Conservation (phyloP, 2,797 vertebrate species). For the Crypturellus tataupa region DNA sequence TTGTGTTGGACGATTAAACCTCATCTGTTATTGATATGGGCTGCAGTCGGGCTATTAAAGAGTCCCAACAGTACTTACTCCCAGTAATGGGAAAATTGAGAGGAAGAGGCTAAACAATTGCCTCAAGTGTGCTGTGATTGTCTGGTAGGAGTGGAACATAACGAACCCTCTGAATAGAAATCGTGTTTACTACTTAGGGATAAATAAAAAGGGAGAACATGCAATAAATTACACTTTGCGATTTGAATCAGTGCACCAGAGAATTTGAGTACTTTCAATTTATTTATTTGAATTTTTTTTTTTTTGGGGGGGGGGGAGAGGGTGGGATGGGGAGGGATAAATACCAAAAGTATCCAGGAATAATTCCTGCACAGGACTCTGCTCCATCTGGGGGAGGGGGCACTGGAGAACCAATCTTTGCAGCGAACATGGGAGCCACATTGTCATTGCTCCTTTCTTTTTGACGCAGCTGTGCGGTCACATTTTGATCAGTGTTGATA, state of each 20-base stretch:
- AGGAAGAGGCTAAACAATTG: slow-evolving; percentile 87
- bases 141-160: slow-evolving; percentile 83
- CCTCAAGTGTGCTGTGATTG: slow-evolving; percentile 84
- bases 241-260: slow-evolving; percentile 75
- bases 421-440: background rate
- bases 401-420: slow-evolving; percentile 58
- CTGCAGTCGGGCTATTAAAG: slow-evolving; percentile 93
- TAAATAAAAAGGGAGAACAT: slow-evolving; percentile 82
- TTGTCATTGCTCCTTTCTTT: slow-evolving; percentile 57
- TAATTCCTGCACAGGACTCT: slow-evolving; percentile 1
- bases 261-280: slow-evolving; percentile 77
- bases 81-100: slow-evolving; percentile 90
- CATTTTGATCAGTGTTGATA: slow-evolving; percentile 96
- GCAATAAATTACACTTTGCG: slow-evolving; percentile 81
- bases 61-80: slow-evolving; percentile 90
- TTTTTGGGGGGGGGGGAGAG: background rate
- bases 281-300: slow-evolving; percentile 72
- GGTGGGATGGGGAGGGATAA: background rate
- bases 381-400: background rate
- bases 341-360: background rate
- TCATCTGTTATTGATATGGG: slow-evolving; percentile 99
- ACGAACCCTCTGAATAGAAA: slow-evolving; percentile 78
- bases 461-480: slow-evolving; percentile 92
- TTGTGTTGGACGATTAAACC: slow-evolving; percentile 94
- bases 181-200: slow-evolving; percentile 79